Base-by-base conservation (phyloP, 1,140 invertebrate species). In the Lepidostoma basale region DNA sequence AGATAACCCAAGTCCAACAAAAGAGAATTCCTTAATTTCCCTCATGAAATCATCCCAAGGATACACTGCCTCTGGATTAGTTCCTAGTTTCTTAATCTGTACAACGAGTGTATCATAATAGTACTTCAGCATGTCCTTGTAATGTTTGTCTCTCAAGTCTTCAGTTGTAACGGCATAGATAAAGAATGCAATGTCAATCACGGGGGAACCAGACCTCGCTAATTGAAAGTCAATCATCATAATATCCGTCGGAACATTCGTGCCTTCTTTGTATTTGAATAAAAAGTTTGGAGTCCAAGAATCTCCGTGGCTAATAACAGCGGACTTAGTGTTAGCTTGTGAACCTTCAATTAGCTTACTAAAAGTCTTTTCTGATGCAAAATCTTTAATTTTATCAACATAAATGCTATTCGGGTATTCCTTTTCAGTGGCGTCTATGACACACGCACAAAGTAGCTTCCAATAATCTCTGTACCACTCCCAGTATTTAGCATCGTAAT, bases 271-370 rank as follows among this genome's bases (percentile, higher is more conserved):
- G 62, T 85, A 84, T 62, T 84, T 82, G 9, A 85, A 84, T 2
- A 92, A 74, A 73, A 92, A 91, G 75, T 92, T 92, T 33, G 88
- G 89, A 0, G 86, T 85, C 90, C 90, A 92, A 28, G 85, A 86
- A 76, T 92, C 90, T 0, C 90, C 90, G 63, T 91, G 89, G 6
- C 83, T 85, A 20, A 91, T 83, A 0, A 88, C 86, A 28, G 83
- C 85, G 30, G 82, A 79, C 12, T 76, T 77, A 30, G 66, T 65
- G 20, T 69, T 79, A 62, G 62, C 68, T 8, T 69, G 73, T 0
- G 73, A 74, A 0, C 78, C 78, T 40, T 76, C 74, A 1, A 78
- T 73, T 78, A 81, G 78, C 8, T 77, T 73, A 5, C 74, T 40
- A 39, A 79, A 83, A 6, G 75, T 69, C 68, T 85, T 79, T 0